Evolutionary conservation across 2,113 vertebrate genomes (phyloP).

Genomic region (Petromus typicus): DNA sequence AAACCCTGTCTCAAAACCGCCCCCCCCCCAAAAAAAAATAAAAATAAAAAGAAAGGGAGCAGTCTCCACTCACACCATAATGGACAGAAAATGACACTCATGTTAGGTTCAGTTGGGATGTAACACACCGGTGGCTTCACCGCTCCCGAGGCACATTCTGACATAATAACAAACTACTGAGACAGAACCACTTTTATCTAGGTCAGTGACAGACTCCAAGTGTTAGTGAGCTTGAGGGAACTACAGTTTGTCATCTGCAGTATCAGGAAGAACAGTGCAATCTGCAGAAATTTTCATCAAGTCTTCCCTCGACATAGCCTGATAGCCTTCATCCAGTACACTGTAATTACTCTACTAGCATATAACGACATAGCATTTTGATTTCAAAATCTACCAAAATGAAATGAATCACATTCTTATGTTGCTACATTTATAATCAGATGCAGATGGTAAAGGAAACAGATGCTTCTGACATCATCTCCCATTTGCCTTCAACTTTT

Average conservation of each 20-base stretch:
- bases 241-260: conserved; percentile 63
- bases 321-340: conserved; percentile 70
- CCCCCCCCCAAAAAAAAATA: no score
- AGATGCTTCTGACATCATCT: conserved; percentile 81
- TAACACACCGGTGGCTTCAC: conserved; percentile 79
- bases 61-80: background rate
- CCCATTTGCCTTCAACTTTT: conserved; percentile 80
- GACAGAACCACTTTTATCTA: conserved; percentile 79
- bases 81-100: conserved; percentile 66
- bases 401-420: conserved; percentile 71
- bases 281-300: conserved; percentile 68
- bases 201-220: conserved; percentile 73
- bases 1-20: no score
- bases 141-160: conserved; percentile 71
- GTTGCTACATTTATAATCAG: conserved; percentile 78
- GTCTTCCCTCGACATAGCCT: conserved; percentile 59
- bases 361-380: conserved; percentile 67
- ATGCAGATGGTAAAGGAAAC: conserved; percentile 82
- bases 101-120: conserved; percentile 55
- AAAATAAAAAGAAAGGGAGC: no score
- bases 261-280: conserved; percentile 59
- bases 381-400: conserved; percentile 74
- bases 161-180: conserved; percentile 75
- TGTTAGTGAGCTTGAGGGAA: conserved; percentile 45
- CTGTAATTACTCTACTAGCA: conserved; percentile 67